Percentiles rank a stretch among this genome's conserved stretches.
Evolutionary conservation across 2,113 vertebrate genomes (phyloP).

Genomic region (Pachypanchax playfairii): DNA sequence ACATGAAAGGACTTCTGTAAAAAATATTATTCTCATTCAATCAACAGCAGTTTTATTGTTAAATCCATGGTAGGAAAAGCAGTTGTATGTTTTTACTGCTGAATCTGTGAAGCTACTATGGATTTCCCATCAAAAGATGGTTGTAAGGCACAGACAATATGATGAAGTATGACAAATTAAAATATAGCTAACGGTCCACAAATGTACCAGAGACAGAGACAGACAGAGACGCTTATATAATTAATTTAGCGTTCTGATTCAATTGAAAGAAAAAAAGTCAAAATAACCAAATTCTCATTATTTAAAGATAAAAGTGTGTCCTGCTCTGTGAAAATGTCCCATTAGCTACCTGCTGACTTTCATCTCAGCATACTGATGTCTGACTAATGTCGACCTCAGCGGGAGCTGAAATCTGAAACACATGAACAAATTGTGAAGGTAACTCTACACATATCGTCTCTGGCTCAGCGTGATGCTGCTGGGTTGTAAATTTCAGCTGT

Average conservation of each 20-base stretch:
- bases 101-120: slow-evolving; percentile 36
- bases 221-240: neutral
- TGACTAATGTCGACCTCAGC: slow-evolving; percentile 59
- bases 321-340: slow-evolving; percentile 55
- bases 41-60: slow-evolving; percentile 2
- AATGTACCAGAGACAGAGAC: neutral
- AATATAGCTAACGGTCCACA: neutral
- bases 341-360: slow-evolving; percentile 68
- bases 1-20: neutral
- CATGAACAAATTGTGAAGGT: slow-evolving; percentile 59
- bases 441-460: slow-evolving; percentile 34
- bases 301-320: slow-evolving; percentile 43
- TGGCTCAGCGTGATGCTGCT: slow-evolving; percentile 1
- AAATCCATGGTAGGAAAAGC: slow-evolving; percentile 3
- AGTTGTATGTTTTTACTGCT: slow-evolving; percentile 38
- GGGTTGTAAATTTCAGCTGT: slow-evolving; percentile 18
- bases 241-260: slow-evolving; percentile 11
- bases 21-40: slow-evolving; percentile 19
- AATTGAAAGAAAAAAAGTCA: slow-evolving; percentile 34
- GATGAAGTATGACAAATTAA: slow-evolving; percentile 15
- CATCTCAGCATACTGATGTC: slow-evolving; percentile 53
- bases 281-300: slow-evolving; percentile 36
- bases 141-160: slow-evolving; percentile 18
- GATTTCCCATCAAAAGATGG: slow-evolving; percentile 59
- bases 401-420: slow-evolving; percentile 54